Evolutionary conservation across 2,113 vertebrate genomes (phyloP), one percentile per base, ranked within the genome.

Genomic region (Hystrix cristata): DNA sequence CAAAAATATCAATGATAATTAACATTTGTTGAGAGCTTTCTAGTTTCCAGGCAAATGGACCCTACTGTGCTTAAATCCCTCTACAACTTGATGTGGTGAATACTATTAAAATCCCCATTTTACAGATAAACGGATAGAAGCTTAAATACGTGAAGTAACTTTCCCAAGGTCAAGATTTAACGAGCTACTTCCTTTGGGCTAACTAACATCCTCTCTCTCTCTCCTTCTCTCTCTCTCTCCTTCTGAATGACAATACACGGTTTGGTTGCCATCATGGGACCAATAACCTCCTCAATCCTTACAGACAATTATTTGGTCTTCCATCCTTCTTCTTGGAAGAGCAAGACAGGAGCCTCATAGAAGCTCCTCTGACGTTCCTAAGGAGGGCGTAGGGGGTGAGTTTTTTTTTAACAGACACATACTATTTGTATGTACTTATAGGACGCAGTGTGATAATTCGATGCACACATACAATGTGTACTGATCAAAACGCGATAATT

Each of bases 71-170:
- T 81, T 83, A 92, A 15, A 94, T 94, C 90, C 34, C 71, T 84
- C 65, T 74, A 74, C 60, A 84, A 81, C 5, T 78, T 53, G 18
- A 34, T 87, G n/a, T 27, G 10, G 43, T 80, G 87, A 87, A 79
- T 89, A 74, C 38, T 90, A 76, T 89, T 69, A 78, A 96, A 90
- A 91, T 31, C 29, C 79, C 59, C 57, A 87, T 93, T 95, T 94
- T 71, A 92, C 59, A 96, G 88, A 90, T 74, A 96, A 80, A 95
- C 31, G 92, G 67, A 87, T 31, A n/a, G 67, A 90, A 95, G 74
- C 51, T 91, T 97, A 93, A 96, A 57, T 94, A 95, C 94, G 95
- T 72, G 57, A 91, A 95, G n/a, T 62, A 60, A 90, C 59, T 82
- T 67, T 67, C 55, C n/a, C 31, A 48, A 90, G 34, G 18, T 95